These are phyloP conservation scores for Oryzias woworae DNA, from an alignment of 2,113 vertebrate species.

Conservation along the genomic window DNA sequence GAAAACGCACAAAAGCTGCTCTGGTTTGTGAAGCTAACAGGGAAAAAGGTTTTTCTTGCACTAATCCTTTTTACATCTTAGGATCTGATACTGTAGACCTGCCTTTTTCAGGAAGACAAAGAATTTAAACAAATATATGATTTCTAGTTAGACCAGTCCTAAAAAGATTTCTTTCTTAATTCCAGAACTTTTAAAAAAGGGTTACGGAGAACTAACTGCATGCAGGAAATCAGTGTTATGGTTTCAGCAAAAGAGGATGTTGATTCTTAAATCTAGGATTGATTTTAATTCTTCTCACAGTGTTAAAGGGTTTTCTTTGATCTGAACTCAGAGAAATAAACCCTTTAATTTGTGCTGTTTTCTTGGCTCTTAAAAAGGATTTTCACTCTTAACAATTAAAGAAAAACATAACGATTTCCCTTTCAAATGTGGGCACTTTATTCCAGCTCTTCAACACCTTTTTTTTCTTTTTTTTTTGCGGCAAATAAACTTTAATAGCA, in stretches of 20 bases:
- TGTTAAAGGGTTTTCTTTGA: conserved; percentile 7
- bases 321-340: conserved; percentile 10
- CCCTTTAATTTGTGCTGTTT: conserved; percentile 7
- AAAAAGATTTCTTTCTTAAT: conserved; percentile 4
- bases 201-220: no score
- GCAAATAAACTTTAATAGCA: conserved; percentile 72
- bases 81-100: no score
- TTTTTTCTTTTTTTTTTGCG: conserved; percentile 67
- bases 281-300: conserved; percentile 14
- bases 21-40: no score
- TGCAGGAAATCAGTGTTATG: conserved; percentile 1
- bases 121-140: conserved; percentile 3
- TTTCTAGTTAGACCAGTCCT: conserved; percentile 34
- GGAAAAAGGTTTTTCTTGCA: no score
- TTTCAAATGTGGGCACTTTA: conserved; percentile 75
- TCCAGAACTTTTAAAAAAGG: no score
- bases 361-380: conserved; percentile 4
- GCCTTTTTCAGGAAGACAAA: background rate
- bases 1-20: no score
- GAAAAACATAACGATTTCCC: background rate
- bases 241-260: conserved; percentile 5
- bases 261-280: conserved; percentile 29
- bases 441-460: conserved; percentile 50
- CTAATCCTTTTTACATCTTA: no score
- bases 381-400: background rate